Base-by-base conservation (phyloP, 2,113 vertebrate genomes). In the Plectropomus leopardus region DNA sequence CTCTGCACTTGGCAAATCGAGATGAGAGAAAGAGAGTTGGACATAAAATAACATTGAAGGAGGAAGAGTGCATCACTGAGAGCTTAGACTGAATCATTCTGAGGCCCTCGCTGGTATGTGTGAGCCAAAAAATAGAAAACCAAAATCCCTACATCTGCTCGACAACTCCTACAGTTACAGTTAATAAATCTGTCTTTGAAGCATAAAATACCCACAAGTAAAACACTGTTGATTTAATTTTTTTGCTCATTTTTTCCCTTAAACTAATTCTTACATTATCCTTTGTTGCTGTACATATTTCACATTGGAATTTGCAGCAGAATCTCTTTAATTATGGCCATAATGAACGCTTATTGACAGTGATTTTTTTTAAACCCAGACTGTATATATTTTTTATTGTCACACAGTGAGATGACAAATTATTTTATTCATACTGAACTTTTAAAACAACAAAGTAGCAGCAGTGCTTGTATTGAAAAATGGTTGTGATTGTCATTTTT, bases 181-280 rank as follows among this genome's bases (percentile, higher is more conserved):
- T 80, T 76, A 86, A 86, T 88, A 92, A 88, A 92, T 88, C 74
- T 79, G 59, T 53, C 54, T 76, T 79, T 84, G 59, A 89, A 75
- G 59, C 36, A 57, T 34, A 73, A 84, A 83, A 81, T 53, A 72
- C 30, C 24, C 68, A 23, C 7, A 50, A 72, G 71, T 70, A 54
- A 78, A 84, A 77, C 28, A 65, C 60, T 69, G 42, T 48, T 70
- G 51, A 68, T 75, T 88, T 42, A 83, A 53, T 68, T 32, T 72
- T 84, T 44, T 9, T 24, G 17, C 14, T 63, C 40, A 57, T 86
- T 82, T 84, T 67, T 72, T 17, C 1, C 4, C 50, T 5, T 42
- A 76, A 66, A 36, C 5, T 47, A 26, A 16, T 63, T 65, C 59
- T 73, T 48, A 36, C 30, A 64, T 66, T 13, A 57, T 66, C 19